Conservation (phyloP, 2,113 vertebrate genomes). For the Solea senegalensis region DNA sequence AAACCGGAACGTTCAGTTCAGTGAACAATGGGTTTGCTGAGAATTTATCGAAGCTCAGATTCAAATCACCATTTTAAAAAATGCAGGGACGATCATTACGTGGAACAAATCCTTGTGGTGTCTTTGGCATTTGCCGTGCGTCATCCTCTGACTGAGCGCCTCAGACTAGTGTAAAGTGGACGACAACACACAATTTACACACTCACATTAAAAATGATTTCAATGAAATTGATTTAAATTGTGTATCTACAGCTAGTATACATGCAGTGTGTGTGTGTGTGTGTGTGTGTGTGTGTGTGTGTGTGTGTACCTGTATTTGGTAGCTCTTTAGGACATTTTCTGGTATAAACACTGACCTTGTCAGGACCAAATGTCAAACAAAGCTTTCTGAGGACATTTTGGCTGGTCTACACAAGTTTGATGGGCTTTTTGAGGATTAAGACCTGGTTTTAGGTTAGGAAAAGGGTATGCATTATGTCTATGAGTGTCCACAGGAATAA, state of each 20-base stretch:
- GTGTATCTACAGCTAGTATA: neutral
- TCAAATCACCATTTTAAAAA: neutral
- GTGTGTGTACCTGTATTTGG: no score
- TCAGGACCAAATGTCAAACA: no score
- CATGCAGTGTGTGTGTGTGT: conserved; percentile 18
- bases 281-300: conserved; percentile 23
- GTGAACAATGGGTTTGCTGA: neutral
- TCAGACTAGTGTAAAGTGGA: conserved; percentile 52
- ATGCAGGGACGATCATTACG: neutral
- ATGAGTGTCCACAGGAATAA: no score
- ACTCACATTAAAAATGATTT: neutral
- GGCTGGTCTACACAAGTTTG: no score
- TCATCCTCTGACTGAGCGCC: conserved; percentile 70
- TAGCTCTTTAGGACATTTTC: no score
- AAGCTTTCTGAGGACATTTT: no score
- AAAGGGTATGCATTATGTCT: no score
- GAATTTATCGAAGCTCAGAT: neutral
- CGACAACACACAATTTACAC: conserved; percentile 15
- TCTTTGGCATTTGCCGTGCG: conserved; percentile 16
- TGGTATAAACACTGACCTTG: no score
- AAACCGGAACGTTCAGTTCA: neutral
- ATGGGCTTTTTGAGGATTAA: no score
- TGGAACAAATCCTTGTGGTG: conserved; percentile 23
- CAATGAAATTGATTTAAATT: no score
- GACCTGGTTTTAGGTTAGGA: no score